Base-by-base conservation (phyloP, 1,140 invertebrate genomes). In the Euwallacea similis region DNA sequence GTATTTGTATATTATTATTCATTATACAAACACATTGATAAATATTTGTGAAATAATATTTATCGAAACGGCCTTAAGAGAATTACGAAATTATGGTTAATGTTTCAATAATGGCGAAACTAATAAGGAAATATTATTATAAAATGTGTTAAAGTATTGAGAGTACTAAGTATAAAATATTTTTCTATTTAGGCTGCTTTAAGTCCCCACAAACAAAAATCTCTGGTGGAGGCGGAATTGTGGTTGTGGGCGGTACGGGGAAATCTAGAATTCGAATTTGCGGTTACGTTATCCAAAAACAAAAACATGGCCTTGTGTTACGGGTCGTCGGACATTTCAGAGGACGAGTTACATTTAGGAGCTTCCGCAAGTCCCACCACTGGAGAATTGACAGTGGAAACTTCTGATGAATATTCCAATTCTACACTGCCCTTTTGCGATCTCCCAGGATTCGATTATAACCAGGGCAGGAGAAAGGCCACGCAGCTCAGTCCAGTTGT, bases 341-440 rank as follows among this genome's bases (percentile, higher is more conserved):
- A 87, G 59, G 84, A 86, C 74, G 85, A 86, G 67, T 76, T 86
- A 59, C 76, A 81, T 2, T 72, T 87, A 13, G 86, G 85, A 7
- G 85, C 85, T 6, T 87, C 86, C 0, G 85, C 86, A 7, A 87
- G 85, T 79, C 86, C 86, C n/a, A 85, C 85, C 69, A 72, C 76
- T 65, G 72, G 80, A 74, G 79, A 79, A 56, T 21, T 76, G 42
- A 66, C 75, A 72, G 62, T 60, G 42, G 66, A 63, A 59, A 73
- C 64, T 7, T 66, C 9, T 15, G 64, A 66, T 13, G 66, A 67
- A 3, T 67, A 59, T 59, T 43, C 66, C 7, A 41, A 3, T 43
- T 6, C 62, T 4, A 15, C 15, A 6, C 7, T 13, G n/a, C 9
- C 43, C 46, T 33, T 33, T 33, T 33, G 21, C 21, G 46, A 50